Evolutionary conservation across 2,888 invertebrate species (phyloP).

Genomic region (Torymus auratus): DNA sequence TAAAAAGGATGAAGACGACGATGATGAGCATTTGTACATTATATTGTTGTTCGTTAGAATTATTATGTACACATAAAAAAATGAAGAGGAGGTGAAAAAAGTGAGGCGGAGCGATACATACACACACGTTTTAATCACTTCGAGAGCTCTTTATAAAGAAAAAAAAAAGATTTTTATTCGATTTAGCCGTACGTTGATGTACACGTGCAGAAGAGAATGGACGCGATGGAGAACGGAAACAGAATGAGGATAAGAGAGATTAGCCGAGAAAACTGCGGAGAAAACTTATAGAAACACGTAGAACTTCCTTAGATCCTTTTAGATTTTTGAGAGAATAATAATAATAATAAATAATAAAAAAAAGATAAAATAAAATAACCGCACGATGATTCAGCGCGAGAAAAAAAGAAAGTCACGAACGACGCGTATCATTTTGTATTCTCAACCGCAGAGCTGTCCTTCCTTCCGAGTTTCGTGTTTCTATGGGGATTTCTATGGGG

Average conservation of each 20-base stretch:
- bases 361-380: not conserved
- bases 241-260: not conserved
- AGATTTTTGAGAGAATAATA: not conserved
- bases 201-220: slow-evolving; percentile 10
- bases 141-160: slow-evolving; percentile 53
- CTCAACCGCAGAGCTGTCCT: slow-evolving; percentile 18
- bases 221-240: not conserved
- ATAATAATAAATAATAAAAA: too few relatives aligned
- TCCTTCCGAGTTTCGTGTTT: slow-evolving; percentile 47
- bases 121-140: slow-evolving; percentile 42
- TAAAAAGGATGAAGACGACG: slow-evolving; percentile 2
- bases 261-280: not conserved
- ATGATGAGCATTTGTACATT: slow-evolving; percentile 55
- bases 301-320: slow-evolving; percentile 26
- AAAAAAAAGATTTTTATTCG: slow-evolving; percentile 45
- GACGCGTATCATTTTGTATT: slow-evolving; percentile 44
- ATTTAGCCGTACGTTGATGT: slow-evolving; percentile 45
- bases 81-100: slow-evolving; percentile 14
- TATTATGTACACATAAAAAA: slow-evolving; percentile 45
- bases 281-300: slow-evolving; percentile 49
- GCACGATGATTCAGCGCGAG: not conserved
- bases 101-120: slow-evolving; percentile 28
- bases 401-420: slow-evolving; percentile 5
- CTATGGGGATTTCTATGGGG: slow-evolving; percentile 35
- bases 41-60: slow-evolving; percentile 57